phyloP scores from a whole-genome alignment of 30 jellyfish, hydroid and myxozoan species.

The Aurelia coerulea region DNA sequence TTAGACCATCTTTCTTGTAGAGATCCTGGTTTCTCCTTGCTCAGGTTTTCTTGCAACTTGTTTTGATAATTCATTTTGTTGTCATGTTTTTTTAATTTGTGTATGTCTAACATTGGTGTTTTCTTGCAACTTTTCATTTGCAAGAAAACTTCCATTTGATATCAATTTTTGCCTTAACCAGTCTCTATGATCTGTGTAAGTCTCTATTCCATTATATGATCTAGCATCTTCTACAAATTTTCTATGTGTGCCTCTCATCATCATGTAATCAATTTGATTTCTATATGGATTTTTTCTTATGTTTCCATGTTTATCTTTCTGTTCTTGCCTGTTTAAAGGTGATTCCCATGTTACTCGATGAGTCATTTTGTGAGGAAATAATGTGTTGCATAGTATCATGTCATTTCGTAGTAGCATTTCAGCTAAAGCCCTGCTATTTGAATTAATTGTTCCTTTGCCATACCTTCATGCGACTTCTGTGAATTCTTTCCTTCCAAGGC shows the following conservation, averaged over 20 bases:
- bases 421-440: not conserved
- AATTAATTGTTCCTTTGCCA: no score
- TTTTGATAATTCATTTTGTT: no score
- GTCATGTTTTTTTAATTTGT: no score
- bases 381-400: slow-evolving; percentile 1
- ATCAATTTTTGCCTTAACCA: no score
- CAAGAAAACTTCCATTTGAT: no score
- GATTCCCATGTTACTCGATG: slow-evolving; percentile 37
- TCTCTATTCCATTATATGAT: slow-evolving; percentile 23
- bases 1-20: no score
- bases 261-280: slow-evolving; percentile 17
- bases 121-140: no score
- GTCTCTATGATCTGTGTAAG: not conserved
- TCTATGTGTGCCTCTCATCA: not conserved
- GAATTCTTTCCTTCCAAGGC: no score
- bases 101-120: no score
- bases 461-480: no score
- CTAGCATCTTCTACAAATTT: not conserved
- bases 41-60: no score
- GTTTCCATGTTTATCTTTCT: slow-evolving; percentile 5
- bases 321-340: not conserved
- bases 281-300: slow-evolving; percentile 22
- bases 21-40: no score
- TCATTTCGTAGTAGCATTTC: not conserved
- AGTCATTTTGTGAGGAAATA: slow-evolving; percentile 6